Evolutionary conservation across 2,113 vertebrate species (phyloP).

Genomic region (Xiphophorus maculatus): DNA sequence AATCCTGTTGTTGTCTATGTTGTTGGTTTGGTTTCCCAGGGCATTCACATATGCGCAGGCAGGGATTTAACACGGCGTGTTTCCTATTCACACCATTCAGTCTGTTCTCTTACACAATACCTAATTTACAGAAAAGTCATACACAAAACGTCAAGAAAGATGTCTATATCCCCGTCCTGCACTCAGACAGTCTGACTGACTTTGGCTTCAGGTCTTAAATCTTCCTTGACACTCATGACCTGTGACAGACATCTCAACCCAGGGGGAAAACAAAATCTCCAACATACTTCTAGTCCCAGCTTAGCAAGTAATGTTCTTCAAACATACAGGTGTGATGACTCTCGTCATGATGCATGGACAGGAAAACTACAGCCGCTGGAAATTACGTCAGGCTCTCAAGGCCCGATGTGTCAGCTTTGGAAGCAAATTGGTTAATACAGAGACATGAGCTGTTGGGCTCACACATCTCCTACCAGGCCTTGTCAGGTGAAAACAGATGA

Average conservation of each 20-base stretch:
- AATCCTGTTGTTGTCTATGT: slow-evolving; percentile 34
- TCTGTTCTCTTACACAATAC: slow-evolving; percentile 42
- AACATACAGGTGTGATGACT: slow-evolving; percentile 47
- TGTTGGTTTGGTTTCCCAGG: neutral
- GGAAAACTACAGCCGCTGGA: slow-evolving; percentile 20
- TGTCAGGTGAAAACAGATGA: slow-evolving; percentile 74
- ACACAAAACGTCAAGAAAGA: slow-evolving; percentile 20
- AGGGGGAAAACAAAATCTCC: slow-evolving; percentile 1
- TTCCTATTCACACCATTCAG: slow-evolving; percentile 40
- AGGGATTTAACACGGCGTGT: slow-evolving; percentile 30
- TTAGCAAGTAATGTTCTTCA: neutral
- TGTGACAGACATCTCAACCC: slow-evolving; percentile 17
- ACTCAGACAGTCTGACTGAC: slow-evolving; percentile 44
- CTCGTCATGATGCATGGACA: slow-evolving; percentile 38
- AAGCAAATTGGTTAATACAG: slow-evolving; percentile 50
- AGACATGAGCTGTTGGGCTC: slow-evolving; percentile 26
- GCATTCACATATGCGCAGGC: neutral
- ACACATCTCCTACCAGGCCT: slow-evolving; percentile 32
- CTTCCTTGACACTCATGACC: slow-evolving; percentile 17
- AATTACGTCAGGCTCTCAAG: slow-evolving; percentile 53
- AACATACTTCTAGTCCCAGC: slow-evolving; percentile 1
- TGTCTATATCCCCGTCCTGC: slow-evolving; percentile 29
- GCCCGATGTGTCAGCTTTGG: slow-evolving; percentile 35
- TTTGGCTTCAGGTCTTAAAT: slow-evolving; percentile 41
- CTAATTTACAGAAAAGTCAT: slow-evolving; percentile 44